These are phyloP conservation scores for Aurelia coerulea DNA, from an alignment of 30 jellyfish, hydroid and myxozoan genomes.

Conservation along the genomic window DNA sequence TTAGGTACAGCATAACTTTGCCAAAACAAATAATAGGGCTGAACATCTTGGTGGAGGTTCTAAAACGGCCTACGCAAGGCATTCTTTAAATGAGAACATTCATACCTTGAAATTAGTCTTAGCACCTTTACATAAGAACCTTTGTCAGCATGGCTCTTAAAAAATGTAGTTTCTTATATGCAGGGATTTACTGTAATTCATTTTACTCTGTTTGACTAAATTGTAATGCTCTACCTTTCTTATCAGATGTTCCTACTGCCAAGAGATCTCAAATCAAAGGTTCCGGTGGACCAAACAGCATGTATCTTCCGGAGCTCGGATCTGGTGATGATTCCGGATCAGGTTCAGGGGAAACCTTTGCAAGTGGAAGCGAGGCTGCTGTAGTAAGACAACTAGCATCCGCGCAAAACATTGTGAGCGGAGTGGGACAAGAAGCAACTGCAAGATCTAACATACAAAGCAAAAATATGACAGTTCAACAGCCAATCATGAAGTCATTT, in stretches of 20 bases:
- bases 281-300: not conserved
- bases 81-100: too few relatives aligned
- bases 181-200: too few relatives aligned
- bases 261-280: constrained; percentile 6
- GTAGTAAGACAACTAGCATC: constrained; percentile 71
- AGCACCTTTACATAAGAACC: too few relatives aligned
- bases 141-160: too few relatives aligned
- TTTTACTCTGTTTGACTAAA: not conserved
- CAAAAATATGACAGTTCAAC: constrained; percentile 5
- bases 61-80: too few relatives aligned
- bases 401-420: constrained; percentile 69
- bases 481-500: constrained; percentile 31
- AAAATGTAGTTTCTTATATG: too few relatives aligned
- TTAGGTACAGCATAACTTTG: too few relatives aligned
- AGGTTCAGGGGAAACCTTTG: constrained; percentile 76
- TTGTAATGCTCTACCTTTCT: not conserved
- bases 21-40: too few relatives aligned
- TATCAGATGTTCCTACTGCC: not conserved
- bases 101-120: too few relatives aligned
- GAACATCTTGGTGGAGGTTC: too few relatives aligned
- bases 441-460: not conserved
- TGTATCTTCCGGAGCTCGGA: constrained; percentile 54
- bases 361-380: constrained; percentile 71
- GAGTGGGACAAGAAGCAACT: constrained; percentile 44
- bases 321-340: constrained; percentile 86